Base-by-base conservation (phyloP, 2,888 invertebrate species). In the Tholera decimalis region DNA sequence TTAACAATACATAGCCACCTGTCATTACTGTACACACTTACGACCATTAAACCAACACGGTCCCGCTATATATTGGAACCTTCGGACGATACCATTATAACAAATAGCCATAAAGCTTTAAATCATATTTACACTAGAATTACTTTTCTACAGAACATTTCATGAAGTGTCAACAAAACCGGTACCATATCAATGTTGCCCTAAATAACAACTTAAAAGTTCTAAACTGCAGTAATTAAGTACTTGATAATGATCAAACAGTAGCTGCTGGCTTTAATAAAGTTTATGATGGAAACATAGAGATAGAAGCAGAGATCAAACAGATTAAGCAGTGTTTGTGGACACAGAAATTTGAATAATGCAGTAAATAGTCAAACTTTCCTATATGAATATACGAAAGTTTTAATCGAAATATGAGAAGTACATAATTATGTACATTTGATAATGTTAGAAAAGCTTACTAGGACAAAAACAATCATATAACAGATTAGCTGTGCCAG, bases 201-300 rank as follows among this genome's bases (percentile, higher is more conserved):
- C 53, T 62, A 53, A 81, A 78, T 58, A 63, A 61, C 47, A 35
- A 57, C 47, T 61, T 58, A 61, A 74, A 63, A 49, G 41, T 41
- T 76, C 33, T 53, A 64, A 77, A 80, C 50, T 47, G 51, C 37
- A 41, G 51, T 59, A 44, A 80, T 83, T 68, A 74, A 74, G 59
- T 43, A 64, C 46, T 68, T 72, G 59, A 82, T 77, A 72, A 73
- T 71, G 69, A 65, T 63, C 46, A 75, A 71, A 54, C 62, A 62
- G 68, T 66, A 68, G 80, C 80, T 64, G 37, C 41, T 57, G 28
- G 44, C 15, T 56, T 66, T 81, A 67, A 58, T 75, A 57, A 83
- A 71, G 53, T 65, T 65, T 44, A 63, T 68, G 81, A 80, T 80
- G 67, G 49, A 75, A 75, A 76, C 49, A 72, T n/a, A n/a, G 59